Percentiles rank a stretch among this genome's conserved stretches.
These are phyloP conservation scores for Dissostichus mawsoni DNA, from an alignment of 2,113 vertebrate species.

Conservation along the genomic window DNA sequence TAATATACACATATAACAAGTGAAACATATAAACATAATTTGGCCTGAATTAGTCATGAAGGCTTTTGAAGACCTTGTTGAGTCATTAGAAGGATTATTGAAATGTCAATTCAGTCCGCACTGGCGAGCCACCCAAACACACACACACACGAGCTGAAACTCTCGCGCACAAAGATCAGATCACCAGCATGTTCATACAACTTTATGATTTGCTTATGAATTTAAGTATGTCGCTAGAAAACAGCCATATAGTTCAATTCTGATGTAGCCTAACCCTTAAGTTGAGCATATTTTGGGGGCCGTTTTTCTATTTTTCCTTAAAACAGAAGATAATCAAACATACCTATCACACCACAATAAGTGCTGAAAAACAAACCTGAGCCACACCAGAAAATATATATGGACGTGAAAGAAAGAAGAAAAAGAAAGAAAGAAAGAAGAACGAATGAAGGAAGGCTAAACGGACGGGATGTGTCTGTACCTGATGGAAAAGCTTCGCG, in stretches of 20 bases:
- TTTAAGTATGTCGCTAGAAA: background rate
- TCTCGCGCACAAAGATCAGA: constrained; percentile 5
- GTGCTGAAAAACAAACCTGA: constrained; percentile 10
- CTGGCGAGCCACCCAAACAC: constrained; percentile 17
- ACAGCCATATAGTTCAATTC: background rate
- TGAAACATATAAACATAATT: background rate
- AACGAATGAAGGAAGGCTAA: constrained; percentile 6
- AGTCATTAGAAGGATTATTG: constrained; percentile 43
- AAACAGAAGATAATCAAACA: constrained; percentile 14
- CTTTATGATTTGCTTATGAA: background rate
- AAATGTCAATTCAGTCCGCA: constrained; percentile 55
- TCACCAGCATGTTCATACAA: constrained; percentile 23
- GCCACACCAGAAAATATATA: constrained; percentile 8
- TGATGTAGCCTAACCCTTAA: background rate
- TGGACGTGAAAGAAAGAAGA: background rate
- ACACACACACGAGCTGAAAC: constrained; percentile 16
- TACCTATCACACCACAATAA: constrained; percentile 9
- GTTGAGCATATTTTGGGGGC: background rate
- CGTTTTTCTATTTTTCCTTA: background rate
- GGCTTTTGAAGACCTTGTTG: constrained; percentile 18
- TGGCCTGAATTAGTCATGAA: constrained; percentile 16
- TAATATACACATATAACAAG: background rate
- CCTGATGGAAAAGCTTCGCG: constrained; percentile 94
- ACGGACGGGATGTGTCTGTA: constrained; percentile 60
- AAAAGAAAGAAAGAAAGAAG: constrained; percentile 10